Evolutionary conservation across 2,797 vertebrate genomes (phyloP), one percentile per base, ranked within the genome.

Genomic region (Caiman crocodilus): DNA sequence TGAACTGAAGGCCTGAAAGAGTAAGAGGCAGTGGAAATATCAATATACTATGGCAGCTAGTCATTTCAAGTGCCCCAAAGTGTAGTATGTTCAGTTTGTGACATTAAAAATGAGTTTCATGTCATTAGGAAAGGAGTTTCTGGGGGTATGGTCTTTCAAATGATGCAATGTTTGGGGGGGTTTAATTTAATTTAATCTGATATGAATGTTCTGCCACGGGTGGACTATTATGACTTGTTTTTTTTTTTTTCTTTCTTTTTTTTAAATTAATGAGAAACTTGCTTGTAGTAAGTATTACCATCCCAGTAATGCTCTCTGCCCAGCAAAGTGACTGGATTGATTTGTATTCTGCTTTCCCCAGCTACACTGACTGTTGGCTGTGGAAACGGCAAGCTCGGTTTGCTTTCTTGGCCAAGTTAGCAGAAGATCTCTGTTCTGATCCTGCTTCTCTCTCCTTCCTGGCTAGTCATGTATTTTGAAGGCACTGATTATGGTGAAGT

Each of bases 401-500:
- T 25, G 4, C 1, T 56, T 79, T 30, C 25, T 59, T 4, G 15
- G 42, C n/a, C 28, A 76, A 61, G 26, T 6, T 56, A 55, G 65
- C 20, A 14, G 84, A 35, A n/a, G 58, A 63, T 59, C 21, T 14
- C 65, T 2, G 11, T 74, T 82, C 12, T 14, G 17, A 12, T 32
- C 56, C 35, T 79, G 4, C 7, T 84, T 60, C 10, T 13, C 32
- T 69, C 30, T 65, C 21, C 61, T 55, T 78, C 75, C 57, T 81
- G 83, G 55, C 9, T 11, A 5, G 23, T 71, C 64, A 3, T 14
- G 35, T 17, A 69, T 75, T 69, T 23, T 21, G 28, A 56, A 58
- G 42, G 28, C 4, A 7, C 4, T 65, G 57, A 4, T 9, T 15
- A 0, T 1, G 28, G 6, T 1, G 4, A 60, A 30, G n/a, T 84